Base-by-base conservation (phyloP, 2,797 vertebrate species). In the Platyrinchus mystaceus region DNA sequence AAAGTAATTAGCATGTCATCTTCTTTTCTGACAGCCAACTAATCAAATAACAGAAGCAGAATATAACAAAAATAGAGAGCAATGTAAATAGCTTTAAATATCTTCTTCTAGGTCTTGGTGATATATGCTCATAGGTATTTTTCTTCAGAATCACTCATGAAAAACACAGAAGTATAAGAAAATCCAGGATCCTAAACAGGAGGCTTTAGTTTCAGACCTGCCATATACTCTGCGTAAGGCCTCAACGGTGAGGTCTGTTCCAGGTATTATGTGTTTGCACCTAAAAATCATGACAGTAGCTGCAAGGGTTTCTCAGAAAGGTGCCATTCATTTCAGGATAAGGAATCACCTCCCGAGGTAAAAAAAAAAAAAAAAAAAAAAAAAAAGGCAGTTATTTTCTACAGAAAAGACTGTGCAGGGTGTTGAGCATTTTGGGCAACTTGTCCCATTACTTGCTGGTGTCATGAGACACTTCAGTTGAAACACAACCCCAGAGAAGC, bases 1-100 rank as follows among this genome's bases (percentile, higher is more conserved):
- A 78, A 94, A 92, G 43, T 94, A 95, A 96, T 94, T 78, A 93
- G 36, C 32, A 84, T 63, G 68, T 66, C 68, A 58, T 68, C 76
- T 77, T 92, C 66, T 69, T 85, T 89, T 70, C 39, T 93, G 90
- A 75, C 79, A 93, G 53, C 18, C 39, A 95, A 87, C 89, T 73
- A 81, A 87, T 83, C 60, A 73, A 87, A 68, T n/a, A 87, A 47
- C 19, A 81, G 43, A 83, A 85, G 69, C 7, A 92, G 32, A 82
- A 60, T 6, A 28, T 34, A 79, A 56, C 20, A 87, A 89, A 93
- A 83, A 47, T 41, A 36, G 18, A 83, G 13, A 74, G 19, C 21
- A 84, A 58, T 8, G 10, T 4, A 71, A 83, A 83, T 39, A 79
- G 21, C 28, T 87, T 58, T n/a, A 83, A 92, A 77, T 34, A 78